phyloP scores from a whole-genome alignment of 2,888 invertebrate genomes.

The Drymonia ruficornis region DNA sequence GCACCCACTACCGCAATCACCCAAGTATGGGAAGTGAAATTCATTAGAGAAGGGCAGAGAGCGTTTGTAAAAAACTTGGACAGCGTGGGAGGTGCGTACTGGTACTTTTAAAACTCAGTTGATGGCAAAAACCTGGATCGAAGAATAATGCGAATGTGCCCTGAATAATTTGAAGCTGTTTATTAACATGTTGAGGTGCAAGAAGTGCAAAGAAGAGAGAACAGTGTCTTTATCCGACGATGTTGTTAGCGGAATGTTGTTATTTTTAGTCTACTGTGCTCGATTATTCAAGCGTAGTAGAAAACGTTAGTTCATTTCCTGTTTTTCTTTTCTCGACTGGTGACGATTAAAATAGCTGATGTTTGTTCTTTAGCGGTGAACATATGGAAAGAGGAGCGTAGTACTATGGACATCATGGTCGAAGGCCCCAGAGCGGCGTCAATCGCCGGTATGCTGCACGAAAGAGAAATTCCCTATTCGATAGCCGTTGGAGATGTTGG shows the following conservation, averaged over 20 bases:
- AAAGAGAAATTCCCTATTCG: conserved; percentile 66
- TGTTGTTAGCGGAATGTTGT: conserved; percentile 17
- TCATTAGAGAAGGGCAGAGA: conserved; percentile 68
- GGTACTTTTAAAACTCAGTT: conserved; percentile 9
- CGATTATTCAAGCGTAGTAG: conserved; percentile 12
- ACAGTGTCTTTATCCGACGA: conserved; percentile 12
- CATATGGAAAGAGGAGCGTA: conserved; percentile 74
- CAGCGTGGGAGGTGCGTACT: conserved; percentile 62
- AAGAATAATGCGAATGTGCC: conserved; percentile 3
- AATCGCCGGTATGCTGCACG: conserved; percentile 67
- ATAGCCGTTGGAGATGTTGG: conserved; percentile 63
- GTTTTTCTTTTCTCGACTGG: neutral
- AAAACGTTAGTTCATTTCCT: conserved; percentile 1
- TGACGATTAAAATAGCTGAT: neutral
- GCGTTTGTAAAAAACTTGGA: conserved; percentile 67
- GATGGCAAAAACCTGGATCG: conserved; percentile 7
- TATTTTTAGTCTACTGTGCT: conserved; percentile 16
- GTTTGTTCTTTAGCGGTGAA: conserved; percentile 25
- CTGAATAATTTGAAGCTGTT: conserved; percentile 9
- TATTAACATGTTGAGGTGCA: conserved; percentile 6
- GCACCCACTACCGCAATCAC: conserved; percentile 49
- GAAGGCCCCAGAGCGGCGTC: conserved; percentile 55
- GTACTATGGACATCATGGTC: conserved; percentile 75
- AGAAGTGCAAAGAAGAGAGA: conserved; percentile 4
- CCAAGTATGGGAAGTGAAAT: conserved; percentile 73